phyloP scores from a whole-genome alignment of 2,113 vertebrate species.

The Sterna hirundo region DNA sequence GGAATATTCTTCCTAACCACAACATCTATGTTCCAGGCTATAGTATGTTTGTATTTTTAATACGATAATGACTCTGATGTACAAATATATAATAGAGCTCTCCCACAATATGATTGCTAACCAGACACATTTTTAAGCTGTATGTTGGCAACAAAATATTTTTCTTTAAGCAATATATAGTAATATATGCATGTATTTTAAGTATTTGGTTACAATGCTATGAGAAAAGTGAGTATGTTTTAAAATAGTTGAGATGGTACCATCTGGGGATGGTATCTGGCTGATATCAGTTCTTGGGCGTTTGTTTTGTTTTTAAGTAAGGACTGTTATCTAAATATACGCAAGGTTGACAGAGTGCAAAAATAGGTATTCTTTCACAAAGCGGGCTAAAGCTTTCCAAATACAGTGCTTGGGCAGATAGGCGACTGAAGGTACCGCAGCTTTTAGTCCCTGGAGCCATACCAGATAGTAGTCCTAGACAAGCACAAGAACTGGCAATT shows the following conservation, averaged over 20 bases:
- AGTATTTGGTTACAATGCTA: background rate
- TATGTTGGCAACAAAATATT: background rate
- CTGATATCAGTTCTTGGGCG: background rate
- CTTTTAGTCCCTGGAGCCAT: background rate
- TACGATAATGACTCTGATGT: background rate
- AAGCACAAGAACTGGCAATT: background rate
- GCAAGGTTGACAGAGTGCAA: background rate
- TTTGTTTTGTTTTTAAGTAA: background rate
- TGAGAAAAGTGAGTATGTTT: background rate
- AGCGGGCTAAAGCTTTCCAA: background rate
- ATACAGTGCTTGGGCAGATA: background rate
- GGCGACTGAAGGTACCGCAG: background rate
- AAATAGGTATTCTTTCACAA: background rate
- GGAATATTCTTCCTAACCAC: background rate
- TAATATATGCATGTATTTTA: background rate
- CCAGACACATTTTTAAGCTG: background rate
- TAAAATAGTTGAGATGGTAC: background rate
- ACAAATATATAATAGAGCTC: background rate
- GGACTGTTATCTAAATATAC: background rate
- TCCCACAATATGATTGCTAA: background rate
- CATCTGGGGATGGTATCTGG: background rate
- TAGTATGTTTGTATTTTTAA: background rate
- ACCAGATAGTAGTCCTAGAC: background rate
- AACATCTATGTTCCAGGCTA: background rate
- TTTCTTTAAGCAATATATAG: background rate